Evolutionary conservation across 2,888 invertebrate species (phyloP).

Genomic region (Autographa gamma): DNA sequence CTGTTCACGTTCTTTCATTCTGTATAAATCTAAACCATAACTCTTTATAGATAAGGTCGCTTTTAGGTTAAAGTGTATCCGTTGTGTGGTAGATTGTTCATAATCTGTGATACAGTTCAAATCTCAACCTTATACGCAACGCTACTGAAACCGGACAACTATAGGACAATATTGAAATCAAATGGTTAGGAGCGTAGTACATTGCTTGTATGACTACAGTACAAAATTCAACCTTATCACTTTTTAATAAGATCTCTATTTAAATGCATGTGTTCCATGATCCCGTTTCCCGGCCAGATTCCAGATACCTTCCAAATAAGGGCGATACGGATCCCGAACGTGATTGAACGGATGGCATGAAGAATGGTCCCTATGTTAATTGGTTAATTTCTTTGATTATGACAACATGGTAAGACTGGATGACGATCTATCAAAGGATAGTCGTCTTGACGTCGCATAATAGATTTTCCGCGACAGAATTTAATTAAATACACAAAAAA

Average conservation of each 20-base stretch:
- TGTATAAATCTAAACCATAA: no score
- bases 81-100: no score
- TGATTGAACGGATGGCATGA: constrained; percentile 46
- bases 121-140: not conserved
- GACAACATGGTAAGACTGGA: not conserved
- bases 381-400: constrained; percentile 50
- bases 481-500: no score
- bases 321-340: constrained; percentile 55
- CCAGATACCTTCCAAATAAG: constrained; percentile 50
- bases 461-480: no score
- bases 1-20: no score
- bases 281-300: constrained; percentile 62
- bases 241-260: not conserved
- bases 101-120: not conserved
- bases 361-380: constrained; percentile 45
- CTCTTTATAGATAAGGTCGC: no score
- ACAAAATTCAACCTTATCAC: not conserved
- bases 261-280: not conserved
- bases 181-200: no score
- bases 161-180: no score
- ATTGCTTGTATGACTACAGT: no score
- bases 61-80: no score
- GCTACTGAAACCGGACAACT: no score
- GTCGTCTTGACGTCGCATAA: not conserved
- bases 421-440: not conserved